Evolutionary conservation across 2,888 invertebrate genomes (phyloP), one percentile per base, ranked within the genome.

Genomic region (Lampropteryx suffumata): DNA sequence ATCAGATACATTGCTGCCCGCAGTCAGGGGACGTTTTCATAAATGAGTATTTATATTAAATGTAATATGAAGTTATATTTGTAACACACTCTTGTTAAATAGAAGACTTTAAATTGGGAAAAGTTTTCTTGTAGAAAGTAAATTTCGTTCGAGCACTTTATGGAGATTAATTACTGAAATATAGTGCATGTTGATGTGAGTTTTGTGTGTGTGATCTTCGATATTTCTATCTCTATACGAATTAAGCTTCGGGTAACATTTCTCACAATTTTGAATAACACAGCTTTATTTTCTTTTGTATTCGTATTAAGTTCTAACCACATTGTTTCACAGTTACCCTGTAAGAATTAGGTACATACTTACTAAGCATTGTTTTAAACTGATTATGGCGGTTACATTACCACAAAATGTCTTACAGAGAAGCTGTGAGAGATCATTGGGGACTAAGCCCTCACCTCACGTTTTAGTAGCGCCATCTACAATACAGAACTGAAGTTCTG

Each of bases 381-480:
- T 62, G 55, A 79, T 81, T 86, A 88, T 89, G 89, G 90, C 89
- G 68, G 88, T 90, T 89, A 88, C 89, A 83, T 88, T 82, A 77
- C 80, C 74, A 59, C 57, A 53, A 56, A 69, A 72, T 76, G 77
- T 76, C 84, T 87, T 89, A 86, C 88, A 89, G 88, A 85, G 85
- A 81, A 82, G 80, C 87, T 89, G 87, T 86, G 84, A 73, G 79
- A 68, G 53, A 55, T 32, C 17, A 33, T 34, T 50, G 45, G 10
- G 28, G 28, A 17, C n/a, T 13, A 14, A 24, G 6, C 9, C 6
- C 12, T 12, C n/a, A 47, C 13, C 26, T 24, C 10, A 29, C 13
- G 41, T 26, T 12, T 35, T 34, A 30, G 35, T 35, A 41, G 48
- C 35, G 35, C 30, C 26, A 41, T 35, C 34, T 24, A 24, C 11